Evolutionary conservation across 2,113 vertebrate genomes (phyloP).

Genomic region (Sturnira hondurensis): DNA sequence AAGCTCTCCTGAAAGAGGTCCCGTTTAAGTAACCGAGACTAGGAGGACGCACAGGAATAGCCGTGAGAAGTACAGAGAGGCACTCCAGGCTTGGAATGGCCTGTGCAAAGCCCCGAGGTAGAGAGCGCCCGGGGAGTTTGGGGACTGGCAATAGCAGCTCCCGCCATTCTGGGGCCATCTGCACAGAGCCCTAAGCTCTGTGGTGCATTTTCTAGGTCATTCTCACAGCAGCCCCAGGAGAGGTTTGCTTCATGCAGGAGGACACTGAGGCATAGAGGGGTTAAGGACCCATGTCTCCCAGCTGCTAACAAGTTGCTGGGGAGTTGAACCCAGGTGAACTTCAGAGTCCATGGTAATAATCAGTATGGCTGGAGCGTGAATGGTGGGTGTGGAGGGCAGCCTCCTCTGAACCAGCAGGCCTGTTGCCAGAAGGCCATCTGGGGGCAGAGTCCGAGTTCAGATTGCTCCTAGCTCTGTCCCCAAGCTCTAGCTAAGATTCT

Average conservation of each 20-base stretch:
- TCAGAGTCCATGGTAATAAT: background rate
- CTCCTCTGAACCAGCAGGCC: no score
- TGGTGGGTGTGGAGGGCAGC: background rate
- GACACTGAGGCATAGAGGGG: background rate
- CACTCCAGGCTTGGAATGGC: background rate
- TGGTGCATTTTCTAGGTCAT: background rate
- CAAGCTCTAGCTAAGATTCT: background rate
- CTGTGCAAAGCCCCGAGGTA: background rate
- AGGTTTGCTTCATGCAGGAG: background rate
- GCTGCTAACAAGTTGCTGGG: background rate
- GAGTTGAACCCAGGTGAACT: background rate
- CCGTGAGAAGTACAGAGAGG: background rate
- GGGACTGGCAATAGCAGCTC: background rate
- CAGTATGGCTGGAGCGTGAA: background rate
- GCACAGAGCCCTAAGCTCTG: background rate
- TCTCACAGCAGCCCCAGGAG: background rate
- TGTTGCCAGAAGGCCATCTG: background rate
- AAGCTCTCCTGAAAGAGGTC: background rate
- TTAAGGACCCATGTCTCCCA: background rate
- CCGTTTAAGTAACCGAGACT: background rate
- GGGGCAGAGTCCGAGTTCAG: background rate
- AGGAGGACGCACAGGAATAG: background rate
- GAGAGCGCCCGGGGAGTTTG: background rate
- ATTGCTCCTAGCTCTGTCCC: background rate
- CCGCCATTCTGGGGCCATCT: accelerated